Base-by-base conservation (phyloP, 2,888 invertebrate genomes). In the Lysandra coridon region DNA sequence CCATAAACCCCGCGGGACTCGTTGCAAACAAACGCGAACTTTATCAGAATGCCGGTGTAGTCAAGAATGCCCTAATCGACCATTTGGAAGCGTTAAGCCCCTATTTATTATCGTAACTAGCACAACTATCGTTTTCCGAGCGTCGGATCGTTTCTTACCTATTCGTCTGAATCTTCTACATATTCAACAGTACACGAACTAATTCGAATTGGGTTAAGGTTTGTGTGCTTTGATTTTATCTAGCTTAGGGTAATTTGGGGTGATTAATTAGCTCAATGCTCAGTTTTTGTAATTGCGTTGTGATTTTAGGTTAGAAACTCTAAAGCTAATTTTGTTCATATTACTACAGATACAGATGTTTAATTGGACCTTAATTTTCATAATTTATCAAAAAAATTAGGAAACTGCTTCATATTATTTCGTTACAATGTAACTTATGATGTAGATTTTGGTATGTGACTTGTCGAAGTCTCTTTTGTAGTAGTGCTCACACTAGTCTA, bases 11-110 rank as follows among this genome's bases (percentile, higher is more conserved):
- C 92, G 80, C 81, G 91, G 87, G 92, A 85, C 87, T 89, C 90
- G 87, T 91, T 88, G 87, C 85, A 87, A 87, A 88, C 89, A 89
- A 91, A 91, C 88, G 89, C 87, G 87, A 92, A 92, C 90, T 92
- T 91, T 92, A 92, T 91, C 90, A 88, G 89, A 91, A 91, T 88
- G 89, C 89, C 88, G 88, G 89, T 82, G 82, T 83, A 83, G 82
- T 83, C 82, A 83, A 83, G 82, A 83, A 83, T 83, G 80, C 84
- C 84, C 92, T 92, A 84, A 84, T 83, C 84, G 84, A 80, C 84
- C 83, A 84, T 84, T 84, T 81, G 82, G 81, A 79, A 82, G 82
- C 83, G 83, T 83, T 84, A 84, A 83, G 82, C 83, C 81, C 80
- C 83, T 83, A 84, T 84, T 83, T 84, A 83, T 84, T 83, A 84